These are phyloP conservation scores for Drosophila pruinosa DNA, from an alignment of 1,140 invertebrate species.

Conservation along the genomic window DNA sequence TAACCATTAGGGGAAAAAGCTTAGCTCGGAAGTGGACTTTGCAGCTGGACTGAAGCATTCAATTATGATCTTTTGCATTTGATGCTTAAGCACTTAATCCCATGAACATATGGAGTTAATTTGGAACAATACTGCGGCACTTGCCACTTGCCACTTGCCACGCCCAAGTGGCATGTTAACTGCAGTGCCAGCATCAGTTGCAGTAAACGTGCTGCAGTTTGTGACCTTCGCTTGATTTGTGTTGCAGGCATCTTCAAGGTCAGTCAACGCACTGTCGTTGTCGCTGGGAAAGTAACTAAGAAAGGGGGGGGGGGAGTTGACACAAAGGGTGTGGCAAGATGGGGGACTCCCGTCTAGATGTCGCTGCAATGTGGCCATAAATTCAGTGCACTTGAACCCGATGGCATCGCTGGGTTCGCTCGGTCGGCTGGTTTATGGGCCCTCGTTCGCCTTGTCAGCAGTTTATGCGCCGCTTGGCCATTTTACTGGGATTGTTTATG, in stretches of 20 bases:
- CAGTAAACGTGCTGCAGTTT: not conserved
- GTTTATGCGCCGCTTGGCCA: slow-evolving; percentile 43
- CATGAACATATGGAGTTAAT: not conserved
- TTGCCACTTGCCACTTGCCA: too few relatives aligned
- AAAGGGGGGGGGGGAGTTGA: not conserved
- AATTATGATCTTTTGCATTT: not conserved
- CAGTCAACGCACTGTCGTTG: not conserved
- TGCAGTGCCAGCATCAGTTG: slow-evolving; percentile 8
- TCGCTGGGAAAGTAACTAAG: not conserved
- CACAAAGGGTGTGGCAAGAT: not conserved
- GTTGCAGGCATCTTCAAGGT: slow-evolving; percentile 13
- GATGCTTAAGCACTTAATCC: not conserved
- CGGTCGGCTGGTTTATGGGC: slow-evolving; percentile 47
- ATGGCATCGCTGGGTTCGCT: not conserved
- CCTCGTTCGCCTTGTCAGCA: slow-evolving; percentile 37
- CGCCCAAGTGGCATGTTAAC: not conserved
- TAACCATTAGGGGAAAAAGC: not conserved
- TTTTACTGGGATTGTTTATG: slow-evolving; percentile 64
- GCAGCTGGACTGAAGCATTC: not conserved
- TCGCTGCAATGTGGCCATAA: slow-evolving; percentile 29
- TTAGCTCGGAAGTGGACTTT: not conserved
- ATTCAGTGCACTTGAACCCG: slow-evolving; percentile 39
- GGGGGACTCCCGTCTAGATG: not conserved
- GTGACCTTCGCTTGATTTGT: slow-evolving; percentile 26
- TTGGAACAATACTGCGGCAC: not conserved